Conservation (phyloP, 1,140 invertebrate species). For the Tribolium castaneum region DNA sequence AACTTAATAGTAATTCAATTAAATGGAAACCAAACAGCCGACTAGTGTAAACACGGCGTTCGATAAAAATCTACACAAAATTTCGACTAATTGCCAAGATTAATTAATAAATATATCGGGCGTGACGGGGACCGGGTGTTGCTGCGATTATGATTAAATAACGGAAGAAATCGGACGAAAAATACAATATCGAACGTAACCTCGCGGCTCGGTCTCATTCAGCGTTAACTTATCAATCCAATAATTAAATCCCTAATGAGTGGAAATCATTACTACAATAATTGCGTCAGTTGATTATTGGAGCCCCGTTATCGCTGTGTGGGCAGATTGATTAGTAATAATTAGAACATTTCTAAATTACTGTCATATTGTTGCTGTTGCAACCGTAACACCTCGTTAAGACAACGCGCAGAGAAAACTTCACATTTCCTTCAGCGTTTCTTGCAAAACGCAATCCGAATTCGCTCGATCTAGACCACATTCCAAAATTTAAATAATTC, state of each 20-base stretch:
- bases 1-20: conserved; percentile 36
- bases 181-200: conserved; percentile 2
- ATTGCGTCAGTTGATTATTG: conserved; percentile 44
- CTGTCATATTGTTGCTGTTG: conserved; percentile 35
- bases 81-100: conserved; percentile 4
- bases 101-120: conserved; percentile 11
- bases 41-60: conserved; percentile 5
- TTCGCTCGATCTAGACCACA: neutral
- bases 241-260: conserved; percentile 44
- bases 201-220: conserved; percentile 15
- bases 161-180: neutral
- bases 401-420: neutral
- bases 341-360: conserved; percentile 41
- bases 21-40: conserved; percentile 18
- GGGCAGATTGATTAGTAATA: conserved; percentile 40
- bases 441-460: neutral
- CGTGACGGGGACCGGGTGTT: neutral
- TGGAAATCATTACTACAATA: conserved; percentile 39
- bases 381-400: neutral
- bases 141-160: neutral
- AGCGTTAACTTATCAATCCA: conserved; percentile 38
- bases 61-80: conserved; percentile 32
- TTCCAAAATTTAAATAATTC: neutral
- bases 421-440: neutral
- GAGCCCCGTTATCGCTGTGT: conserved; percentile 29